Conservation (phyloP, 2,113 vertebrate species). For the Mastomys coucha region DNA sequence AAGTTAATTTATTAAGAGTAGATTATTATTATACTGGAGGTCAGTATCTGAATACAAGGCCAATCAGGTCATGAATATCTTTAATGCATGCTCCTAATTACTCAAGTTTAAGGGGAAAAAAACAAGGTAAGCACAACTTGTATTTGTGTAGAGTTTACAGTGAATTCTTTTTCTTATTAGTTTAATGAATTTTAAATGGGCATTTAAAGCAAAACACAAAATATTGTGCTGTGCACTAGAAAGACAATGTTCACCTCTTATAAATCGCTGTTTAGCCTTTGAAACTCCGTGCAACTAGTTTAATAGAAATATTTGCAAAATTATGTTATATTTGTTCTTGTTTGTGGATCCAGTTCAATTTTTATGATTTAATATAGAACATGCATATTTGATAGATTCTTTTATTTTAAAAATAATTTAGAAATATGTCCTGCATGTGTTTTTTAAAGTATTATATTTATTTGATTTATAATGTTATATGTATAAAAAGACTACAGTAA, state of each 20-base stretch:
- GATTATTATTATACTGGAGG: background rate
- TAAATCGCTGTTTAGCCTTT: background rate
- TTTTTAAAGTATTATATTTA: background rate
- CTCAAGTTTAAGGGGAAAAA: background rate
- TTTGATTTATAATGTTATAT: background rate
- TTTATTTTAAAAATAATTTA: background rate
- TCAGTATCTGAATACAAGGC: background rate
- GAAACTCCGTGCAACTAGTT: background rate
- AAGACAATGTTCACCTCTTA: background rate
- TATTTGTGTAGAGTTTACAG: background rate
- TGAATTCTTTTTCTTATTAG: conserved; percentile 7
- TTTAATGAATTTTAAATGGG: conserved; percentile 47
- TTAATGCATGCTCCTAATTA: background rate
- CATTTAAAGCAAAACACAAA: conserved; percentile 42
- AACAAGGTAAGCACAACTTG: conserved; percentile 33
- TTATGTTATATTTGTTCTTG: background rate
- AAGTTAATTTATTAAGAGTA: background rate
- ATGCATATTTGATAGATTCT: background rate
- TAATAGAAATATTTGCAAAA: background rate
- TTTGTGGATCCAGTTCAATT: background rate
- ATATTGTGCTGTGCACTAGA: background rate
- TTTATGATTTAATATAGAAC: background rate
- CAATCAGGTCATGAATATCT: background rate
- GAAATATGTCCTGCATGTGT: background rate
- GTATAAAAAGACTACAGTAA: background rate